phyloP scores from a whole-genome alignment of 2,113 vertebrate genomes.

The Laticauda laticaudata region DNA sequence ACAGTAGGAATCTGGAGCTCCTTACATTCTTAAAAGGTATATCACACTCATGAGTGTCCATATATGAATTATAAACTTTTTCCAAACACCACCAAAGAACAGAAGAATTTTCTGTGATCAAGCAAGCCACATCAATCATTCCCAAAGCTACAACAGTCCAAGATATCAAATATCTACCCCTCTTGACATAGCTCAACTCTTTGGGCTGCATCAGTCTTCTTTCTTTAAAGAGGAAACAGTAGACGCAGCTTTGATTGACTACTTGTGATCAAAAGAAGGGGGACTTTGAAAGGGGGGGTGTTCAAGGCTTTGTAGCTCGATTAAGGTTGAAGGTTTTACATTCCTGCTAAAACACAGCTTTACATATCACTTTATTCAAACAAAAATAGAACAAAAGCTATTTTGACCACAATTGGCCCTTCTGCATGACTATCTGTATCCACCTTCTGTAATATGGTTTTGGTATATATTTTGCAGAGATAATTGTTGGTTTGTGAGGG shows the following conservation, averaged over 20 bases:
- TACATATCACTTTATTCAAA: background rate
- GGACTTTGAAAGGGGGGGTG: background rate
- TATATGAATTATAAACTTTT: background rate
- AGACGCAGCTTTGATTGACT: background rate
- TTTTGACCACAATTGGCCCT: background rate
- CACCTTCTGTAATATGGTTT: background rate
- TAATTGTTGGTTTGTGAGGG: background rate
- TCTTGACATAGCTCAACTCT: background rate
- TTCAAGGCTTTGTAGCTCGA: background rate
- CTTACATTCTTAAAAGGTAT: background rate
- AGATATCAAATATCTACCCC: background rate
- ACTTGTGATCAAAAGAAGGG: background rate
- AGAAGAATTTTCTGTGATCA: background rate
- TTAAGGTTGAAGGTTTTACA: background rate
- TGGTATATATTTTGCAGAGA: background rate
- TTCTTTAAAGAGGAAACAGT: background rate
- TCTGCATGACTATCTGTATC: background rate
- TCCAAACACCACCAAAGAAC: background rate
- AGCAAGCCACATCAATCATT: background rate
- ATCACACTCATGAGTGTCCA: background rate
- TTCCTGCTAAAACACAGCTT: background rate
- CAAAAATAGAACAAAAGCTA: background rate
- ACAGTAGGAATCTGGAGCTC: background rate
- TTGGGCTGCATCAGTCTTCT: background rate
- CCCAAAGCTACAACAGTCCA: background rate